Conservation (phyloP, 1,140 invertebrate species). For the Drosophila bipectinata region DNA sequence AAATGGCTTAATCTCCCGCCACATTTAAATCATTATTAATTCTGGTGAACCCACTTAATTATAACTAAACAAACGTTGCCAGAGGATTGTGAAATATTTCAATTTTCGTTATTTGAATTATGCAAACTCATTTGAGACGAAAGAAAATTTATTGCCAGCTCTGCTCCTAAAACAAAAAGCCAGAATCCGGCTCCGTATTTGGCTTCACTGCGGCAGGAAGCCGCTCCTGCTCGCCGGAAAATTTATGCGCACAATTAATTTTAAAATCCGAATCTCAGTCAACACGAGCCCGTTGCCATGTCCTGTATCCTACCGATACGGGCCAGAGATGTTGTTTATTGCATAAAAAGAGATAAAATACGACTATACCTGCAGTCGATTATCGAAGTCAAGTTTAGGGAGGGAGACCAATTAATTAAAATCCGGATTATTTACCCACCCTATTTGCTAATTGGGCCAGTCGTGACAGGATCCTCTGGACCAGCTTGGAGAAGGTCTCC, state of each 20-base stretch:
- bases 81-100: slow-evolving; percentile 31
- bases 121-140: slow-evolving; percentile 73
- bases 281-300: slow-evolving; percentile 33
- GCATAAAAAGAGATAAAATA: slow-evolving; percentile 38
- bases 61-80: slow-evolving; percentile 60
- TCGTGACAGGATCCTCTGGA: slow-evolving; percentile 20
- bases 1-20: slow-evolving; percentile 15
- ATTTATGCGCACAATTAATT: slow-evolving; percentile 82
- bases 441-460: slow-evolving; percentile 69
- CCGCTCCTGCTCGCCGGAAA: slow-evolving; percentile 17
- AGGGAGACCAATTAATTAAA: slow-evolving; percentile 66
- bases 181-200: slow-evolving; percentile 37
- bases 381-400: slow-evolving; percentile 20
- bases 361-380: slow-evolving; percentile 51
- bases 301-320: neutral
- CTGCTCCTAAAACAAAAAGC: slow-evolving; percentile 34
- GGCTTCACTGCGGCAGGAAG: slow-evolving; percentile 11
- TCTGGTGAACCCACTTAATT: slow-evolving; percentile 50
- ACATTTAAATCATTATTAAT: slow-evolving; percentile 49
- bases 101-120: slow-evolving; percentile 60
- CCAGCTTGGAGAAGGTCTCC: slow-evolving; percentile 41
- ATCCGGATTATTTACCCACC: slow-evolving; percentile 54
- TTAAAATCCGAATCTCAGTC: slow-evolving; percentile 74
- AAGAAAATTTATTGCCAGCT: slow-evolving; percentile 69
- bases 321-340: slow-evolving; percentile 18